Evolutionary conservation across 1,140 invertebrate species (phyloP).

Genomic region (Galleria mellonella): DNA sequence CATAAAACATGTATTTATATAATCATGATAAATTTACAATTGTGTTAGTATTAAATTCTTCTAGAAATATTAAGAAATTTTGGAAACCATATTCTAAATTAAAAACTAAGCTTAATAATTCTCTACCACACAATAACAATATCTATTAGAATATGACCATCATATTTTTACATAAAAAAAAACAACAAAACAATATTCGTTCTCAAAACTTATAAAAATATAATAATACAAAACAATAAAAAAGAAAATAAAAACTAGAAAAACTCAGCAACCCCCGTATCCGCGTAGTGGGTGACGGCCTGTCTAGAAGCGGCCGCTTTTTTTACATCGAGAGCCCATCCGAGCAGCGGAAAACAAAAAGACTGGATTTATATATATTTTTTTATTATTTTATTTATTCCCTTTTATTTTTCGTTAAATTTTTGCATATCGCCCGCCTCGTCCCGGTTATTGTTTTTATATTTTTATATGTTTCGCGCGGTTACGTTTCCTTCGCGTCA

Average conservation of each 20-base stretch:
- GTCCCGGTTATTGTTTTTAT: conserved; percentile 48
- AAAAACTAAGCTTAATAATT: no score
- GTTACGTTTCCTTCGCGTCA: conserved; percentile 18
- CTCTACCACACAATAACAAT: no score
- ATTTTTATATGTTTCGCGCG: conserved; percentile 27
- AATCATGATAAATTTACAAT: no score
- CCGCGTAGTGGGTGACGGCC: conserved; percentile 30
- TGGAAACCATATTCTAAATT: no score
- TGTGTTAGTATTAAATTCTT: no score
- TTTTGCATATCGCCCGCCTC: conserved; percentile 49
- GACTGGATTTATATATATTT: conserved; percentile 69
- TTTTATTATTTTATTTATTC: conserved; percentile 74
- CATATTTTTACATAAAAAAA: no score
- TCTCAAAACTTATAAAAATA: no score
- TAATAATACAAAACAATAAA: conserved; percentile 3
- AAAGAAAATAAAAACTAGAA: conserved; percentile 17
- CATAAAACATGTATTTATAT: no score
- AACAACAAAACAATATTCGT: no score
- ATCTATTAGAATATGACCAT: no score
- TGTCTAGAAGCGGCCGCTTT: conserved; percentile 71
- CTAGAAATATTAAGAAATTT: no score
- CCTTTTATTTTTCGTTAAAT: conserved; percentile 67
- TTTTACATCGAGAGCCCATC: conserved; percentile 66
- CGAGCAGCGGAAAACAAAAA: conserved; percentile 70
- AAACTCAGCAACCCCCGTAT: conserved; percentile 23